These are phyloP conservation scores for Podotricha telesiphe DNA, from an alignment of 2,888 invertebrate species.

Conservation along the genomic window DNA sequence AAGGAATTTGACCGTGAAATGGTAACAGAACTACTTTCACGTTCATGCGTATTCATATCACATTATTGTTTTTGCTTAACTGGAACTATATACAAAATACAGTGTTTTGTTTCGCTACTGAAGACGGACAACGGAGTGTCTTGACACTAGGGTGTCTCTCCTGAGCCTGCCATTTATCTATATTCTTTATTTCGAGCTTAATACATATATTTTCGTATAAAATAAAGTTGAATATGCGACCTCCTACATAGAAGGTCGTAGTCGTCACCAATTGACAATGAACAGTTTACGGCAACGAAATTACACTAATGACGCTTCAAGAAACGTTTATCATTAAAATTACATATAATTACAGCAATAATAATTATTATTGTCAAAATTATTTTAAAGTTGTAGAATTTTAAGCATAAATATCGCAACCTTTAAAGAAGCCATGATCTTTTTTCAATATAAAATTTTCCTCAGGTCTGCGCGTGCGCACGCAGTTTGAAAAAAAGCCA, in stretches of 20 bases:
- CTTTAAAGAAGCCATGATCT: constrained; percentile 46
- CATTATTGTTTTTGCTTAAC: constrained; percentile 3
- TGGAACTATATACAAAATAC: background rate
- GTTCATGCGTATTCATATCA: constrained; percentile 7
- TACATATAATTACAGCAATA: constrained; percentile 9
- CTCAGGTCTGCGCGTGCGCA: constrained; percentile 47
- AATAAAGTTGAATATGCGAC: background rate
- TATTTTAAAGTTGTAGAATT: constrained; percentile 11
- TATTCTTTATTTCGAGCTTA: too few relatives aligned
- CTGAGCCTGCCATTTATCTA: too few relatives aligned
- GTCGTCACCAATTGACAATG: background rate
- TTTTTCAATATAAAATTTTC: constrained; percentile 39
- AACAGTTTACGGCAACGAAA: background rate
- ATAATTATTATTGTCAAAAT: constrained; percentile 2
- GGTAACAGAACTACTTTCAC: constrained; percentile 18
- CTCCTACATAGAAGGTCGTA: background rate
- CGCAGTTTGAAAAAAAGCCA: constrained; percentile 35
- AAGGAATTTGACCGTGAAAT: background rate
- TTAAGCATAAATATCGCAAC: constrained; percentile 29
- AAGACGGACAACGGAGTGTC: too few relatives aligned
- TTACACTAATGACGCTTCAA: background rate
- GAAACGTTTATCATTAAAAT: constrained; percentile 16
- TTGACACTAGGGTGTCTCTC: too few relatives aligned
- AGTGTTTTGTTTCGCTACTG: too few relatives aligned
- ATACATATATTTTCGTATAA: too few relatives aligned